Conservation (phyloP, 2,113 vertebrate species). For the Etheostoma spectabile region DNA sequence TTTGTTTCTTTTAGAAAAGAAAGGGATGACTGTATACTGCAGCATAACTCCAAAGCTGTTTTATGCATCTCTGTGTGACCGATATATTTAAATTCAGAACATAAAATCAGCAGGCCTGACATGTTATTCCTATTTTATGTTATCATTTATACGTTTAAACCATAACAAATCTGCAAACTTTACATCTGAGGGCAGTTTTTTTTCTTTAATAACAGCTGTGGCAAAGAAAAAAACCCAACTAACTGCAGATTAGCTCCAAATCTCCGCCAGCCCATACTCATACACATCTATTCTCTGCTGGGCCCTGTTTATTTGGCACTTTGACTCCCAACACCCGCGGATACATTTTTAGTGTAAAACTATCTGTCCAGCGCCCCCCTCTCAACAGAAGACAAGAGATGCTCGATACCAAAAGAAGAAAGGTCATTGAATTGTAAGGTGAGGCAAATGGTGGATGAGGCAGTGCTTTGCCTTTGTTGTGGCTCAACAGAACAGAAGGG, state of each 20-base stretch:
- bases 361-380: constrained; percentile 41
- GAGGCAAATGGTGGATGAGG: constrained; percentile 40
- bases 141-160: constrained; percentile 24
- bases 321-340: constrained; percentile 34
- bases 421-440: constrained; percentile 49
- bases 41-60: not conserved
- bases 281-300: constrained; percentile 40
- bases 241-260: constrained; percentile 24
- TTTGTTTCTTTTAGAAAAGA: not conserved
- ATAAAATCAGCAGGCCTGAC: not conserved
- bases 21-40: constrained; percentile 1
- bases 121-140: constrained; percentile 19
- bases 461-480: constrained; percentile 30
- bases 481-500: constrained; percentile 36
- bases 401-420: constrained; percentile 47
- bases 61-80: not conserved
- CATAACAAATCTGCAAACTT: constrained; percentile 23
- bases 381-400: constrained; percentile 40
- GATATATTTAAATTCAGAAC: not conserved
- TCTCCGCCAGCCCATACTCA: not conserved
- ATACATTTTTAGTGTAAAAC: constrained; percentile 63
- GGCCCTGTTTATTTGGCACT: constrained; percentile 53
- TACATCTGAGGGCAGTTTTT: constrained; percentile 19
- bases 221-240: constrained; percentile 35
- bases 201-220: constrained; percentile 18